Evolutionary conservation across 2,888 invertebrate species (phyloP).

Genomic region (Nemotelus nigrinus): DNA sequence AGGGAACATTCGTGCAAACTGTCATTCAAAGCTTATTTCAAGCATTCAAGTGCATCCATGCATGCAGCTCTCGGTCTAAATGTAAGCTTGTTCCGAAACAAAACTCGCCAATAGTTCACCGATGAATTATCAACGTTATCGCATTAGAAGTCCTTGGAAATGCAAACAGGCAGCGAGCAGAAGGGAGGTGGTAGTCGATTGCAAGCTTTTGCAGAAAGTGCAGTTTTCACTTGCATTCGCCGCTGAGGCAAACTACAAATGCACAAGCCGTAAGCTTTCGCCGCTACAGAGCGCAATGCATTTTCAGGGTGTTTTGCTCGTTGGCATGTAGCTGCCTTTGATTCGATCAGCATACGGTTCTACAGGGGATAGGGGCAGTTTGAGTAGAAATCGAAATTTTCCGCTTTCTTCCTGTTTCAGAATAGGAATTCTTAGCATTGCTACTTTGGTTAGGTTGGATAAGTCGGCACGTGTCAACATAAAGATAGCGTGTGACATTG

Average conservation of each 20-base stretch:
- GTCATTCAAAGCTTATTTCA: conserved; percentile 12
- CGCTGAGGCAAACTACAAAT: too few relatives aligned
- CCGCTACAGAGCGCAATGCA: too few relatives aligned
- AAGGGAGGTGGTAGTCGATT: neutral
- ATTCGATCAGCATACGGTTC: neutral
- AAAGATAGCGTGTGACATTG: neutral
- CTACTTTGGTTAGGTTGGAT: neutral
- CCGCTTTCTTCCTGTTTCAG: conserved; percentile 53
- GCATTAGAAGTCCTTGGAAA: neutral
- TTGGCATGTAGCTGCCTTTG: neutral
- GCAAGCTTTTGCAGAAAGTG: neutral
- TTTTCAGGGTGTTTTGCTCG: too few relatives aligned
- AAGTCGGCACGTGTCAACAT: conserved; percentile 26
- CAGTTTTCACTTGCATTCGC: too few relatives aligned
- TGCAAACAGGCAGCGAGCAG: neutral
- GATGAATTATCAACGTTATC: neutral
- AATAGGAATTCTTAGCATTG: conserved; percentile 23
- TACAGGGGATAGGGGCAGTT: neutral
- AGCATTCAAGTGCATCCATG: neutral
- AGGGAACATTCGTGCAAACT: neutral
- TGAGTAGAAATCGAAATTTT: conserved; percentile 55
- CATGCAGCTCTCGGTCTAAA: neutral
- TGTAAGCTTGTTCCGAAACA: neutral
- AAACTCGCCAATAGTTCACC: conserved; percentile 3
- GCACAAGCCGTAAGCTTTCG: too few relatives aligned